Conservation (phyloP, 2,113 vertebrate genomes). For the Phainopepla nitens region DNA sequence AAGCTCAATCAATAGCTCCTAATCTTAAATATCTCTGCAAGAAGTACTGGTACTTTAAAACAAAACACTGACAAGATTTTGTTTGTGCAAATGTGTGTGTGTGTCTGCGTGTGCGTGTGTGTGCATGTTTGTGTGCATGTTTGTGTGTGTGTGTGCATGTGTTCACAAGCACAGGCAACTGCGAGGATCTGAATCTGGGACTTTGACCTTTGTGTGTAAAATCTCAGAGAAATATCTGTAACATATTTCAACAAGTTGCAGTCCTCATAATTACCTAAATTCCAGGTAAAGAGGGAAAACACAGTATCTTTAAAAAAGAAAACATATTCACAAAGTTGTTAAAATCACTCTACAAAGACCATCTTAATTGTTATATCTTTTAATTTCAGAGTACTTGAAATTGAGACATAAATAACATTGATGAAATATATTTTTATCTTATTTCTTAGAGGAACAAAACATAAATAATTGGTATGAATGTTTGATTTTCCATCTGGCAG, state of each 20-base stretch:
- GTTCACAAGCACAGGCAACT: neutral
- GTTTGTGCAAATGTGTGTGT: neutral
- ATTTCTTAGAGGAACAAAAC: neutral
- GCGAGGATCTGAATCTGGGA: neutral
- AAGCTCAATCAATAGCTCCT: slow-evolving; percentile 15
- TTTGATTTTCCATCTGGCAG: neutral
- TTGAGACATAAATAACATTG: neutral
- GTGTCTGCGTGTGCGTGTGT: accelerated
- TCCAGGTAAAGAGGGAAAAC: neutral
- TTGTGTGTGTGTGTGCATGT: accelerated
- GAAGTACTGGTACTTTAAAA: neutral
- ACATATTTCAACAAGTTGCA: neutral
- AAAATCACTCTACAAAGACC: neutral
- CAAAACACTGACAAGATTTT: neutral
- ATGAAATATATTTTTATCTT: neutral
- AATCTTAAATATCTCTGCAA: slow-evolving; percentile 44
- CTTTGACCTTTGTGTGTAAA: neutral
- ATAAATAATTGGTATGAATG: neutral
- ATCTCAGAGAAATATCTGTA: neutral
- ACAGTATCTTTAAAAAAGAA: neutral
- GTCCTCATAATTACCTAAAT: neutral
- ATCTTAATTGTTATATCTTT: neutral
- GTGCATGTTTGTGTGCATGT: accelerated
- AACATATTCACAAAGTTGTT: neutral
- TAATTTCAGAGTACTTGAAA: neutral